Evolutionary conservation across 2,888 invertebrate genomes (phyloP).

Genomic region (Agrotis ipsilon): DNA sequence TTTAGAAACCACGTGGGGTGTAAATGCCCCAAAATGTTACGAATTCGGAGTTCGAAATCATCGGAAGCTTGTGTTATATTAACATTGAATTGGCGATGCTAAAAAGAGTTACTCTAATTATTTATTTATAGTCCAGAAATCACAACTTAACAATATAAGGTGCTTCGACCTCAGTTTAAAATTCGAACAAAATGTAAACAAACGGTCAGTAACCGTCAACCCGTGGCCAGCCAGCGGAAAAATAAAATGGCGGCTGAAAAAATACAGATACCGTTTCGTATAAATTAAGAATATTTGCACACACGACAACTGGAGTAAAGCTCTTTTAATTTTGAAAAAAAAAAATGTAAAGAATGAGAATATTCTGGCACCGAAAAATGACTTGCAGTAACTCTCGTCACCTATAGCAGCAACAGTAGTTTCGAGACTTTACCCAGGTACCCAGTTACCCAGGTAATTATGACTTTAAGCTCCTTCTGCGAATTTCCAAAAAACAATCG

Average conservation of each 20-base stretch:
- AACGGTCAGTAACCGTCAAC: conserved; percentile 61
- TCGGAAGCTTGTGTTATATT: neutral
- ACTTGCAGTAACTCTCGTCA: no score
- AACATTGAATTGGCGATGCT: neutral
- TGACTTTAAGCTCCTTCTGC: no score
- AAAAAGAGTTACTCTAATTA: neutral
- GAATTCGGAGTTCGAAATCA: neutral
- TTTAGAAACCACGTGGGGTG: no score
- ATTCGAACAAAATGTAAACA: conserved; percentile 51
- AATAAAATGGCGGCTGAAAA: conserved; percentile 67
- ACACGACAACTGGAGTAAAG: neutral
- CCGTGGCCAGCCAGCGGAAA: conserved; percentile 70
- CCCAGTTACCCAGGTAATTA: no score
- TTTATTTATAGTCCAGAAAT: neutral
- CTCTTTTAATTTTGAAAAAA: neutral
- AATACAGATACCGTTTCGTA: conserved; percentile 63
- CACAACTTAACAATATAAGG: neutral
- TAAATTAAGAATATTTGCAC: conserved; percentile 58
- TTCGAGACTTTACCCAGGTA: no score
- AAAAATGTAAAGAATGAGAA: neutral
- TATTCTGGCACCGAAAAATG: neutral
- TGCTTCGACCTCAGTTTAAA: conserved; percentile 53
- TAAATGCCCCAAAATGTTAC: neutral
- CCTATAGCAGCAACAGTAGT: no score
- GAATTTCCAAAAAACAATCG: neutral